Conservation (phyloP, 2,797 vertebrate species). For the Periophthalmus magnuspinnatus region DNA sequence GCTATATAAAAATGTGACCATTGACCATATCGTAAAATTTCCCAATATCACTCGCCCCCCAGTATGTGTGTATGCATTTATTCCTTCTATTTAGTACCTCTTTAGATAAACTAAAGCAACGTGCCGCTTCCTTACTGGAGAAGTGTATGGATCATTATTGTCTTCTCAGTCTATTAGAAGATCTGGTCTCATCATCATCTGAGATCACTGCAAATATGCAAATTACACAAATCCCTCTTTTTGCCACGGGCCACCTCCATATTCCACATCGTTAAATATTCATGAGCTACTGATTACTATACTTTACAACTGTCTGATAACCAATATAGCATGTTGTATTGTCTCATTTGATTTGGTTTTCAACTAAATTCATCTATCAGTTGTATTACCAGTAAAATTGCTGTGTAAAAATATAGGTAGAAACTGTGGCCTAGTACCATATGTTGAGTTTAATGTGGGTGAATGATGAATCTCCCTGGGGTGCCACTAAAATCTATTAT, state of each 20-base stretch:
- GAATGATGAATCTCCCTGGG: slow-evolving; percentile 49
- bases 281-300: slow-evolving; percentile 56
- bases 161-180: slow-evolving; percentile 21
- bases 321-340: no score
- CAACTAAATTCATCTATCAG: no score
- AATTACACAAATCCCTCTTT: slow-evolving; percentile 46
- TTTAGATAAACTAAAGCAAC: not conserved
- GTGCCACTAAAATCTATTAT: slow-evolving; percentile 70
- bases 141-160: slow-evolving; percentile 18
- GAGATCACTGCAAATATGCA: slow-evolving; percentile 52
- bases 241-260: slow-evolving; percentile 32
- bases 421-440: slow-evolving; percentile 52
- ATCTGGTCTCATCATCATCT: slow-evolving; percentile 24
- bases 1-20: no score
- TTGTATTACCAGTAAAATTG: slow-evolving; percentile 11
- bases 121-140: not conserved
- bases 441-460: slow-evolving; percentile 58
- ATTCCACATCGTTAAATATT: slow-evolving; percentile 60
- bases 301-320: slow-evolving; percentile 13
- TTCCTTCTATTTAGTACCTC: not conserved
- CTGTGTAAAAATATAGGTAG: not conserved
- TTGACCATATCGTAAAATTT: no score
- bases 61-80: no score
- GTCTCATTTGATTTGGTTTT: no score
- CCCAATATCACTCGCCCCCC: no score